These are phyloP conservation scores for Lasiurus borealis DNA, from an alignment of 2,113 vertebrate species.

Conservation along the genomic window DNA sequence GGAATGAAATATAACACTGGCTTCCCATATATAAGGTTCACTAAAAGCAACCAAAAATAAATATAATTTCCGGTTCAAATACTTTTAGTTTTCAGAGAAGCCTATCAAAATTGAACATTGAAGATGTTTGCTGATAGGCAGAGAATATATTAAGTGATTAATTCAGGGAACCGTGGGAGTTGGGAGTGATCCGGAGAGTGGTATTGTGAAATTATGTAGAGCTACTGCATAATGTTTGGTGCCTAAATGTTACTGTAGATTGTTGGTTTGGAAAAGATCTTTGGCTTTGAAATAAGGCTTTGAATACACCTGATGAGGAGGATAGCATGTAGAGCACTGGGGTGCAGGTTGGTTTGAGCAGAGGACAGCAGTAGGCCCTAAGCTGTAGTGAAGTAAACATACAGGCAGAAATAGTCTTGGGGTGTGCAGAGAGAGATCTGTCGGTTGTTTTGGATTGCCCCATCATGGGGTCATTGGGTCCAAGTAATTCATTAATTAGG, in stretches of 20 bases:
- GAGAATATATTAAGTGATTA: neutral
- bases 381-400: neutral
- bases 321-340: neutral
- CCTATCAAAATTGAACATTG: neutral
- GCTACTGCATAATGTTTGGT: neutral
- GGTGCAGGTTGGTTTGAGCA: neutral
- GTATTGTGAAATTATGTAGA: neutral
- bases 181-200: neutral
- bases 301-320: neutral
- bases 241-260: neutral
- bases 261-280: constrained; percentile 39
- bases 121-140: constrained; percentile 28
- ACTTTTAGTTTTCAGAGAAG: constrained; percentile 32
- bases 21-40: neutral
- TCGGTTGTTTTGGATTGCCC: neutral
- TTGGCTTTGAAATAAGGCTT: neutral
- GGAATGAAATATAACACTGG: neutral
- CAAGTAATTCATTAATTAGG: neutral
- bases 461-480: neutral
- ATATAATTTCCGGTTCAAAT: neutral
- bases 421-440: neutral
- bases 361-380: neutral
- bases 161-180: neutral
- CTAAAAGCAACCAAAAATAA: constrained; percentile 9
- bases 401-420: neutral